Evolutionary conservation across 2,797 vertebrate species (phyloP).

Genomic region (Rhinichthys osculus): DNA sequence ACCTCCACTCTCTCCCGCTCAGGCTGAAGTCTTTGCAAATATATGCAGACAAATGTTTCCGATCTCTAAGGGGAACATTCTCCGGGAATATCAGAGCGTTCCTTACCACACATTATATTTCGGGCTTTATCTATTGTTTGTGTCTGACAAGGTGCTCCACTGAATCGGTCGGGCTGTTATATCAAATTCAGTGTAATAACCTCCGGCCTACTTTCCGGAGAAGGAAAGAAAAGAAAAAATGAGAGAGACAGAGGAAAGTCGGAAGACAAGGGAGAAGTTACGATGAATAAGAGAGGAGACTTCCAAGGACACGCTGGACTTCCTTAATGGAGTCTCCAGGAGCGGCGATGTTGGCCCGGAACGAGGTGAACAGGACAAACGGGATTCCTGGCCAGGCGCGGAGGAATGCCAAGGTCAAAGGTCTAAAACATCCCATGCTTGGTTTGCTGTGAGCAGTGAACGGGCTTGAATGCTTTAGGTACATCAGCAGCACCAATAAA

Average conservation of each 20-base stretch:
- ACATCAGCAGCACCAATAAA: neutral
- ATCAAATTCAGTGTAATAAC: conserved; percentile 82
- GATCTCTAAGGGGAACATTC: conserved; percentile 79
- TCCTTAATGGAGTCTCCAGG: conserved; percentile 77
- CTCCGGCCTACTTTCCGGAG: conserved; percentile 79
- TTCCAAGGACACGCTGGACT: conserved; percentile 82
- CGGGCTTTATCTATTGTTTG: conserved; percentile 80
- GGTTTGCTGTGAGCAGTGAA: conserved; percentile 56
- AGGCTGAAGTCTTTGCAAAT: conserved; percentile 65
- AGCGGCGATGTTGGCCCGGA: conserved; percentile 63
- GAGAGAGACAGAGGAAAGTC: conserved; percentile 62
- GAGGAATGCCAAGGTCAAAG: conserved; percentile 50
- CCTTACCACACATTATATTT: conserved; percentile 74
- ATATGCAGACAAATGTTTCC: conserved; percentile 78
- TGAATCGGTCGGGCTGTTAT: conserved; percentile 77
- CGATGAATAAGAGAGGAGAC: conserved; percentile 73
- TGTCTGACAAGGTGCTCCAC: conserved; percentile 80
- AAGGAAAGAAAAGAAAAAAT: conserved; percentile 41
- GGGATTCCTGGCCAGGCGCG: conserved; percentile 62
- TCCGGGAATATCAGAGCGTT: conserved; percentile 76
- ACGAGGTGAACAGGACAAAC: conserved; percentile 64
- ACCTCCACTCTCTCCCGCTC: conserved; percentile 69
- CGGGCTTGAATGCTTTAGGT: neutral
- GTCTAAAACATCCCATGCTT: conserved; percentile 58
- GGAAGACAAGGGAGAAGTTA: conserved; percentile 65